Conservation (phyloP, 2,113 vertebrate species). For the Petrocephalus zakoni region DNA sequence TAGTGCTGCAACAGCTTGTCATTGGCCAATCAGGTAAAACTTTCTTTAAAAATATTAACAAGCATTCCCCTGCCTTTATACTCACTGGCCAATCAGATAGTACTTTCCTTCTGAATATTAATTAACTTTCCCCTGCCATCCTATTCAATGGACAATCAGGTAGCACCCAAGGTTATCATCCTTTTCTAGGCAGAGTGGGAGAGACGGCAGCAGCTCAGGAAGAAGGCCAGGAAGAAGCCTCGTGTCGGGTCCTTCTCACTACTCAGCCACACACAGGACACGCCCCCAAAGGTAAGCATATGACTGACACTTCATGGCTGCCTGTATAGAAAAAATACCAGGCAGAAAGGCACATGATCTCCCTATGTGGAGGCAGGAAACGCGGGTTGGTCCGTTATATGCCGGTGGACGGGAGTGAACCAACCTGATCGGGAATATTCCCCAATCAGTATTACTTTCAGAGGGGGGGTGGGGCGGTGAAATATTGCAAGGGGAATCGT, state of each 20-base stretch:
- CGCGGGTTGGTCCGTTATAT: not conserved
- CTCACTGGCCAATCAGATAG: not conserved
- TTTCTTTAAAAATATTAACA: not conserved
- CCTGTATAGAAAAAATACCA: not conserved
- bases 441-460: not conserved
- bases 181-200: constrained; percentile 48
- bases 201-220: constrained; percentile 53
- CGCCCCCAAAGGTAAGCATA: constrained; percentile 53
- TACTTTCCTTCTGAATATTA: too few species aligned
- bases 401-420: not conserved
- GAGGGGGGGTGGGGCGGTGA: not conserved
- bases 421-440: not conserved
- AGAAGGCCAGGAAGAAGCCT: constrained; percentile 48
- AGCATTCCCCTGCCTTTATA: not conserved
- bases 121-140: too few species aligned
- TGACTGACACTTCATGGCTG: not conserved
- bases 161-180: not conserved
- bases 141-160: not conserved
- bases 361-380: not conserved
- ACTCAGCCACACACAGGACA: constrained; percentile 43
- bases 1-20: not conserved
- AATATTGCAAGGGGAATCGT: not conserved
- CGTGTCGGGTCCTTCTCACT: constrained; percentile 54
- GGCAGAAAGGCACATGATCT: not conserved
- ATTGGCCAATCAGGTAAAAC: not conserved